These are phyloP conservation scores for Luffia ferchaultella DNA, from an alignment of 2,888 invertebrate genomes.

Conservation along the genomic window DNA sequence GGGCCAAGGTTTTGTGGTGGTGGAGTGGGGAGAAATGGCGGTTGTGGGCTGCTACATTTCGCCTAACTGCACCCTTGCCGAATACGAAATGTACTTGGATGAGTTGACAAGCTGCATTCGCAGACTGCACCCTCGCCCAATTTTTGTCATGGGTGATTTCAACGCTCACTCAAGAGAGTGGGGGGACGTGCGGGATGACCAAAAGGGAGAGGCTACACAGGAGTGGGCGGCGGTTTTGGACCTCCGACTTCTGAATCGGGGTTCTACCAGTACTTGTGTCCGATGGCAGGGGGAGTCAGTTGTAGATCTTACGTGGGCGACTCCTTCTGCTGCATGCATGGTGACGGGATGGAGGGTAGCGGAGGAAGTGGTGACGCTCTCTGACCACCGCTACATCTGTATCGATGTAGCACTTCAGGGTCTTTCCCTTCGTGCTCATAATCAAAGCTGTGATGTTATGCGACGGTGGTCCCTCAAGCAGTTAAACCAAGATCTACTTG, in stretches of 20 bases:
- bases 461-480: not conserved
- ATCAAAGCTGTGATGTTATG: not conserved
- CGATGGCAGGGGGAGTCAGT: conserved; percentile 15
- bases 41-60: not conserved
- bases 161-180: not conserved
- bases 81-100: not conserved
- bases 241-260: conserved; percentile 10
- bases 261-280: conserved; percentile 15
- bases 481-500: not conserved
- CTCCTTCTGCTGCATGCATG: conserved; percentile 6
- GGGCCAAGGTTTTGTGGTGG: too few species aligned
- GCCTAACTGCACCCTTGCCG: too few species aligned
- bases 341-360: conserved; percentile 11
- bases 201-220: conserved; percentile 10
- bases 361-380: conserved; percentile 12
- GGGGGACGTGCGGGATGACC: conserved; percentile 9
- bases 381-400: conserved; percentile 10
- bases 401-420: not conserved
- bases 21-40: too few species aligned
- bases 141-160: conserved; percentile 15
- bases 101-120: not conserved
- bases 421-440: not conserved
- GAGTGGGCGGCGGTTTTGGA: conserved; percentile 12
- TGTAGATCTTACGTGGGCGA: conserved; percentile 14
- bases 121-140: conserved; percentile 9